A percentile compares a stretch with the other conserved stretches of the same genome.
These are phyloP conservation scores for Elephantulus edwardii DNA, from an alignment of 2,113 vertebrate species.

Conservation along the genomic window DNA sequence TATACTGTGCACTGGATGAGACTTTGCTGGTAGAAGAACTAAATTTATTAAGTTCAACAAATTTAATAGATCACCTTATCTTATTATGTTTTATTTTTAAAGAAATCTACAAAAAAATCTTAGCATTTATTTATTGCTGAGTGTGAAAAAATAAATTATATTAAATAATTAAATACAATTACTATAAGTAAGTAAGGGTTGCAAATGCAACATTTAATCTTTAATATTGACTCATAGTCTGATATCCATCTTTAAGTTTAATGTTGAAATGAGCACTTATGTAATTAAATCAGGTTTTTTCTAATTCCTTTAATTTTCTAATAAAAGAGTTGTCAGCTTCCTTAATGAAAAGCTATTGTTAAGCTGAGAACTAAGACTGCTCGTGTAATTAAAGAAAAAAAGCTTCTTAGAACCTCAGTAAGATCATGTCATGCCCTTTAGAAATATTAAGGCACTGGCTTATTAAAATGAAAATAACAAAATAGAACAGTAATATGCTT, in stretches of 20 bases:
- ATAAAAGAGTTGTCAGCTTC: background rate
- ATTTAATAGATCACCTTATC: too few relatives aligned
- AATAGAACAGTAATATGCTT: background rate
- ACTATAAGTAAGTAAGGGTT: too few relatives aligned
- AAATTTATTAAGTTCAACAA: background rate
- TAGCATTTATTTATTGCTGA: background rate
- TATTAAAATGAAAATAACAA: background rate
- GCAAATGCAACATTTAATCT: background rate
- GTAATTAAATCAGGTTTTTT: conserved; percentile 37
- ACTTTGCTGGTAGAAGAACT: background rate
- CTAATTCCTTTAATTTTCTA: conserved; percentile 35
- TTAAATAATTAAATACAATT: background rate
- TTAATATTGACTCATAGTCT: background rate
- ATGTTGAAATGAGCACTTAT: background rate
- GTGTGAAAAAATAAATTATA: background rate
- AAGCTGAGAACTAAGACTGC: background rate
- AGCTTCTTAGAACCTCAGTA: background rate
- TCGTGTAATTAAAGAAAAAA: conserved; percentile 15
- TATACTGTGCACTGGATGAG: background rate
- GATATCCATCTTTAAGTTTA: conserved; percentile 19
- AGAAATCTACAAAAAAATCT: background rate
- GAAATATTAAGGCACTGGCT: background rate
- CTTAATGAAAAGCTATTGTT: conserved; percentile 44
- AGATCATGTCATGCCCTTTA: background rate
- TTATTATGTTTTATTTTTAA: conserved; percentile 8